These are phyloP conservation scores for Amazona guildingii DNA, from an alignment of 2,113 vertebrate genomes.

Conservation along the genomic window DNA sequence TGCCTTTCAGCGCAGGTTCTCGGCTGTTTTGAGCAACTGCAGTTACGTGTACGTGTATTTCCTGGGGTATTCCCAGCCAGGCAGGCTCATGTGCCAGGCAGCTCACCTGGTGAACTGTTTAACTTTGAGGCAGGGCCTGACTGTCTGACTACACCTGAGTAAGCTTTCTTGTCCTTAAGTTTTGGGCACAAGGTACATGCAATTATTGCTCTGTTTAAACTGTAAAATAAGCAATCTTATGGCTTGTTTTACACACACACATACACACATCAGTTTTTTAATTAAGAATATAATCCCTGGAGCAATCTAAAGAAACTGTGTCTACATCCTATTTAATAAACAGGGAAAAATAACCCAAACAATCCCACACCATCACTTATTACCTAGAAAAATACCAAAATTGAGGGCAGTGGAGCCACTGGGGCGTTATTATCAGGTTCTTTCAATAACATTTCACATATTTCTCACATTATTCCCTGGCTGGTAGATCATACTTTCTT, in stretches of 20 bases:
- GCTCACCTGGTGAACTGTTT: neutral
- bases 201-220: neutral
- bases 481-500: neutral
- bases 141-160: neutral
- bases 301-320: neutral
- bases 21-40: neutral
- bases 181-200: neutral
- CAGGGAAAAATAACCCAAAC: fast-evolving
- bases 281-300: neutral
- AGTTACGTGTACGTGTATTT: neutral
- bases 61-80: neutral
- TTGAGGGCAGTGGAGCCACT: neutral
- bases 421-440: neutral
- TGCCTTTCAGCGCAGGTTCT: neutral
- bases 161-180: neutral
- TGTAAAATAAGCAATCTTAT: neutral
- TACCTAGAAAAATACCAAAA: neutral
- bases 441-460: neutral
- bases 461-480: neutral
- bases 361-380: neutral
- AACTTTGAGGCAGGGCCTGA: neutral
- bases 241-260: neutral
- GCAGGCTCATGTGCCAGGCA: neutral
- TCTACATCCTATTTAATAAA: neutral
- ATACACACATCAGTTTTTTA: neutral